phyloP scores from a whole-genome alignment of 2,113 vertebrate species.

The Ceyx margarethae region DNA sequence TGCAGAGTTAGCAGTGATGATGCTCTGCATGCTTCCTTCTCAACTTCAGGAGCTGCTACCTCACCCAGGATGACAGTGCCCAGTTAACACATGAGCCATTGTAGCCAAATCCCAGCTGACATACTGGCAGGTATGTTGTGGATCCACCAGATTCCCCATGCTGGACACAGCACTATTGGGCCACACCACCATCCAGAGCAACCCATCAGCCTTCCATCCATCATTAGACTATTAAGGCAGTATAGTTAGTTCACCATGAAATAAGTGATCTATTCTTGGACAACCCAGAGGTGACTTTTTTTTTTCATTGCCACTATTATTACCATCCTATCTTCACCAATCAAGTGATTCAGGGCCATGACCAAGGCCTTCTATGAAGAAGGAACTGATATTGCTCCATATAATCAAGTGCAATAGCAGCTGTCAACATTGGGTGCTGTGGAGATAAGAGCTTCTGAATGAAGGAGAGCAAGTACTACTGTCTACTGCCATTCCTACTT shows the following conservation, averaged over 20 bases:
- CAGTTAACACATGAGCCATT: not conserved
- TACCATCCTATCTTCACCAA: not conserved
- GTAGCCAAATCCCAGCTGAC: not conserved
- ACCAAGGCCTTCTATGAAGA: not conserved
- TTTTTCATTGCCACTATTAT: not conserved
- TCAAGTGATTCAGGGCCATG: not conserved
- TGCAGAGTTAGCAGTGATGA: not conserved
- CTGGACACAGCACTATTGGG: accelerated
- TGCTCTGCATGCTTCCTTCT: not conserved
- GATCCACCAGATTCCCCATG: not conserved
- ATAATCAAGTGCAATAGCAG: not conserved
- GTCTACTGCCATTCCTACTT: not conserved
- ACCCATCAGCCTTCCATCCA: not conserved
- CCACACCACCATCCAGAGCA: not conserved
- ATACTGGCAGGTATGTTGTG: accelerated
- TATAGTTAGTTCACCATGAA: not conserved
- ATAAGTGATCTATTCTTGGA: not conserved
- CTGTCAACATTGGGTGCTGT: accelerated
- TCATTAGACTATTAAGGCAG: too few relatives aligned
- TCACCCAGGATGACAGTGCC: not conserved
- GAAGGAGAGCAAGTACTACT: not conserved
- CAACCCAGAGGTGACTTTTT: not conserved
- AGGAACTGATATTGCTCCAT: not conserved
- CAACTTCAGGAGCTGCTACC: not conserved
- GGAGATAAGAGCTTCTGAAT: not conserved